Evolutionary conservation across 92 coral and sea anemone genomes (phyloP), one percentile per base, ranked within the genome.

Genomic region (Umimayanthus kanabou): DNA sequence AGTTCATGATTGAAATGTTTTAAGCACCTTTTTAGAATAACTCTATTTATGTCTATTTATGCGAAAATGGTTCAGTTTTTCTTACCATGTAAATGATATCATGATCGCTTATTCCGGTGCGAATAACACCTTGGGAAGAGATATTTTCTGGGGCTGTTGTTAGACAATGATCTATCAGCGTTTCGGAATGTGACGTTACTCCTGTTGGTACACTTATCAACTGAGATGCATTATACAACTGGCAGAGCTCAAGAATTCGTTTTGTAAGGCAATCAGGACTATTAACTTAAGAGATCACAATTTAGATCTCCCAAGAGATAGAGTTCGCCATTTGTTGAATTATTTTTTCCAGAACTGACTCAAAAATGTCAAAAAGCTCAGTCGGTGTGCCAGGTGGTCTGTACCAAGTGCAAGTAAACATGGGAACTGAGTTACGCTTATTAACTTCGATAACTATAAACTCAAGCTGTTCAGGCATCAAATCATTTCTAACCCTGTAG

Each of bases 401-500:
- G 43, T 80, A 80, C 84, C 72, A 80, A 9, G 84, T 80, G 29
- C 13, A 50, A 55, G 55, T 30, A 80, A 80, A 42, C 10, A 57
- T 3, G 70, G 80, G 84, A 30, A 20, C 84, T n/a, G 84, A 30
- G 57, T 80, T 53, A 14, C 47, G 84, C n/a, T 79, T 50, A 23
- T n/a, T 50, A 23, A 79, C 26, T 53, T 79, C 67, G 26, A 79
- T 16, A 25, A 47, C 66, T 49, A 50, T 78, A 26, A 49, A 49
- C 69, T 79, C 82, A 26, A 79, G 22, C 25, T 79, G 65, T 7
- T 79, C 82, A 10, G 82, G 82, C 82, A 55, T 79, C 22, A 79
- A 65, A 28, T 79, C 71, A 8, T 53, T 45, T 57, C 71, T 53
- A 30, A 79, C 28, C 20, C 55, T 79, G 47, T 79, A 79, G 29